Evolutionary conservation across 2,888 invertebrate species (phyloP).

Genomic region (Caenorhabditis sulstoni): DNA sequence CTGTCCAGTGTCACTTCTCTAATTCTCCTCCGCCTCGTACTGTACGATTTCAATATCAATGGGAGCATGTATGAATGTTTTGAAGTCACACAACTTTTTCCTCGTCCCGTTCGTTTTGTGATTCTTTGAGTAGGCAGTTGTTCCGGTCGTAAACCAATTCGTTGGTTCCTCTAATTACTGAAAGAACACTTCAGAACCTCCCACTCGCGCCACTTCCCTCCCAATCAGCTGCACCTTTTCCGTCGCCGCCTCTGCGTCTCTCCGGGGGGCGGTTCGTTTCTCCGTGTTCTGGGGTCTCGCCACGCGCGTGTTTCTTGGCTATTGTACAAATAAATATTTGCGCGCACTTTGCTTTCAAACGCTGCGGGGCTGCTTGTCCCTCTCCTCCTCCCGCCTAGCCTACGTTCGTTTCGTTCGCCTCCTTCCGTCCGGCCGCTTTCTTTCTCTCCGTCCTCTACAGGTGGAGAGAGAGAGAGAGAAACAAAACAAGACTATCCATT

Average conservation of each 20-base stretch:
- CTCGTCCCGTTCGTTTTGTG: neutral
- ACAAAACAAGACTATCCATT: conserved; percentile 26
- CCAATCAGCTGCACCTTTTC: conserved; percentile 38
- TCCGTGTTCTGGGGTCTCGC: conserved; percentile 39
- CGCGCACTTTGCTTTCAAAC: conserved; percentile 50
- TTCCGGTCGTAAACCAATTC: conserved; percentile 47
- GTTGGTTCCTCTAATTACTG: conserved; percentile 34
- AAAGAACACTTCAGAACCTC: conserved; percentile 53
- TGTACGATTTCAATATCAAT: too few relatives aligned
- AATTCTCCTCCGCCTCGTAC: too few relatives aligned
- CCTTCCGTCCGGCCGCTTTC: conserved; percentile 13
- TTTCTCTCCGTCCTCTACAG: conserved; percentile 19
- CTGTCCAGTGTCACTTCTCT: too few relatives aligned
- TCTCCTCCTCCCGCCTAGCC: neutral
- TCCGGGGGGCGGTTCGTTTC: conserved; percentile 31
- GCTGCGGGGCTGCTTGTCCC: conserved; percentile 12
- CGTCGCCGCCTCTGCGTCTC: conserved; percentile 29
- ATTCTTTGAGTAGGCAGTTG: conserved; percentile 51
- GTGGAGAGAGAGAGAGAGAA: neutral
- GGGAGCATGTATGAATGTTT: neutral
- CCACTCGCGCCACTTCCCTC: conserved; percentile 9
- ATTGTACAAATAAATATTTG: conserved; percentile 57
- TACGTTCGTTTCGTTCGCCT: conserved; percentile 25
- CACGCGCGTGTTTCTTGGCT: conserved; percentile 49
- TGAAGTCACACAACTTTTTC: conserved; percentile 6